phyloP scores from a whole-genome alignment of 2,113 vertebrate genomes.

The Siniperca knerii region DNA sequence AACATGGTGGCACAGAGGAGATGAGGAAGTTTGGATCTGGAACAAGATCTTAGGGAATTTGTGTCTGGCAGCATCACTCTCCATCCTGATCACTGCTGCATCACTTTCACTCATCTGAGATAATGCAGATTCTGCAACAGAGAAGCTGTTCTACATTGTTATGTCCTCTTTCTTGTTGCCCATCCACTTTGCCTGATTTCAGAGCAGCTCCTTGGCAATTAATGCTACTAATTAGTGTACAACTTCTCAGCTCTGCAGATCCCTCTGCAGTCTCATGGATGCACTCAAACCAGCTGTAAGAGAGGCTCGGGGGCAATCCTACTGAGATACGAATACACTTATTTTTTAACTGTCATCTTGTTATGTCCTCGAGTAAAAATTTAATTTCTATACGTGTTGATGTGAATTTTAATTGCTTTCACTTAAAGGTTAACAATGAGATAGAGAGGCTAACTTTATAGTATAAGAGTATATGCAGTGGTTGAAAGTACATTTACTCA shows the following conservation, averaged over 20 bases:
- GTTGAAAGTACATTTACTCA: neutral
- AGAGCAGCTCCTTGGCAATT: conserved; percentile 57
- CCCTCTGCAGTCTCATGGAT: conserved; percentile 16
- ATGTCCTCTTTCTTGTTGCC: conserved; percentile 24
- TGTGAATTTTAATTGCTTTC: conserved; percentile 14
- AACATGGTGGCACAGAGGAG: neutral
- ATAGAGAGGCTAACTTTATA: neutral
- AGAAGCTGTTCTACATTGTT: conserved; percentile 35
- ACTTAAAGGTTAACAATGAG: conserved; percentile 12
- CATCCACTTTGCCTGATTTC: conserved; percentile 29
- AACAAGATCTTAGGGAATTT: conserved; percentile 45
- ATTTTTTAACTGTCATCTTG: conserved; percentile 2
- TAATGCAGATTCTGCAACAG: conserved; percentile 33
- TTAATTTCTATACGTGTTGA: neutral
- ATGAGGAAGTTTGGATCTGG: conserved; percentile 34
- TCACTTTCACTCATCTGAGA: neutral
- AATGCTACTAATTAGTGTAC: conserved; percentile 68
- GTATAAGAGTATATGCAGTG: neutral
- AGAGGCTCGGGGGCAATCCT: neutral
- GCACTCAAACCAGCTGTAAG: conserved; percentile 6
- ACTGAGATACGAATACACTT: conserved; percentile 5
- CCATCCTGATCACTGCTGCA: neutral
- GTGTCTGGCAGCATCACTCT: conserved; percentile 6
- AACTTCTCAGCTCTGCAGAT: conserved; percentile 41
- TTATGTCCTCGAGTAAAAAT: neutral